These are phyloP conservation scores for Hippasteria phrygiana DNA, from an alignment of 53 echinoderm and acorn worm genomes.

Conservation along the genomic window DNA sequence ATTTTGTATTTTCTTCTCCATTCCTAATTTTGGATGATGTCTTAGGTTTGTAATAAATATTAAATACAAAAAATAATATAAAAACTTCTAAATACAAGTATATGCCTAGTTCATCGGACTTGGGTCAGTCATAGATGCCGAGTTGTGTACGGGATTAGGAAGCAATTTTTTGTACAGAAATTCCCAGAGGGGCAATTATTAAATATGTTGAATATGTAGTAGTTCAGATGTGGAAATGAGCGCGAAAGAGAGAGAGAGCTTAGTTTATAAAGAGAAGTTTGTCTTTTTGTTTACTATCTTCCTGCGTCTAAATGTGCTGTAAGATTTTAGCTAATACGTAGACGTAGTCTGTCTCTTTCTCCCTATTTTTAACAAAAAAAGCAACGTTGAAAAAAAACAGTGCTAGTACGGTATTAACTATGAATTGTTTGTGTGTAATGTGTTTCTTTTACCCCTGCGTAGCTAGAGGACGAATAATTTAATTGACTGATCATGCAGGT, in stretches of 20 bases:
- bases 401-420: constrained; percentile 64
- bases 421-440: constrained; percentile 73
- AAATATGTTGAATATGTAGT: constrained; percentile 64
- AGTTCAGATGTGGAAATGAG: constrained; percentile 43
- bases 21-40: constrained; percentile 90
- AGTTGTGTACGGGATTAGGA: constrained; percentile 36
- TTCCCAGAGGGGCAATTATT: constrained; percentile 67
- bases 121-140: constrained; percentile 43
- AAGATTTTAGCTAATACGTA: constrained; percentile 86
- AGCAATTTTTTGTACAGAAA: constrained; percentile 68
- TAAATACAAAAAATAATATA: constrained; percentile 68
- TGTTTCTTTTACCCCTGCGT: constrained; percentile 56
- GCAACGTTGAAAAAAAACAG: constrained; percentile 29
- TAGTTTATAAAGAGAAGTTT: constrained; percentile 57
- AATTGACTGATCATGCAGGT: constrained; percentile 75
- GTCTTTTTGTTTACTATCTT: constrained; percentile 71
- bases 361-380: constrained; percentile 71
- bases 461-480: constrained; percentile 53
- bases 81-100: constrained; percentile 65
- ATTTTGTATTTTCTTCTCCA: constrained; percentile 96
- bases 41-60: constrained; percentile 71
- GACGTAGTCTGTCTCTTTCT: constrained; percentile 64
- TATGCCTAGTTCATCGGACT: constrained; percentile 60
- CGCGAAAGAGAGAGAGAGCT: no score
- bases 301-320: constrained; percentile 86